Conservation (phyloP, 2,113 vertebrate species). For the Grammomys dolichurus region DNA sequence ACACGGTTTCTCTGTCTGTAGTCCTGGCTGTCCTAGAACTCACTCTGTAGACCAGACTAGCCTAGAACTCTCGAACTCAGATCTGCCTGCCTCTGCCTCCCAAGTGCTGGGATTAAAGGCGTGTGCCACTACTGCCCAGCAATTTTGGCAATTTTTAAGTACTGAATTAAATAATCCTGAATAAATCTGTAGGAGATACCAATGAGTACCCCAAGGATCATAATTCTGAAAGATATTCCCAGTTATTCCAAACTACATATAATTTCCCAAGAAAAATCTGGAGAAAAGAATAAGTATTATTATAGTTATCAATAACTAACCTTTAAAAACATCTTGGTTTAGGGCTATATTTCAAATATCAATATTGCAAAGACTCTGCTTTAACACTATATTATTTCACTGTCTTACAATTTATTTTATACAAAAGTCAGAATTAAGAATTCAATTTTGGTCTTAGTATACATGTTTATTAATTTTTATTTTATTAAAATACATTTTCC, state of each 20-base stretch:
- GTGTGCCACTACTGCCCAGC: too few species aligned
- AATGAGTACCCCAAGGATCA: not conserved
- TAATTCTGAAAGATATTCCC: not conserved
- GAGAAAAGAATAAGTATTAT: not conserved
- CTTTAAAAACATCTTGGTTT: not conserved
- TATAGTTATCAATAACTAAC: slow-evolving; percentile 1
- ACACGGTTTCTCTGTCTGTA: too few species aligned
- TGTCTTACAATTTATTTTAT: slow-evolving; percentile 22
- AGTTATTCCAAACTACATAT: not conserved
- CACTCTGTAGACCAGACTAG: too few species aligned
- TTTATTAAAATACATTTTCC: not conserved
- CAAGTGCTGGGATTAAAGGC: too few species aligned
- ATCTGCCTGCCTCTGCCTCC: too few species aligned
- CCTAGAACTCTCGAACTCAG: too few species aligned
- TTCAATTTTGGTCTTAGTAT: not conserved
- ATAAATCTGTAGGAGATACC: not conserved
- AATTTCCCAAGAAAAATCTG: not conserved
- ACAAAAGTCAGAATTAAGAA: not conserved
- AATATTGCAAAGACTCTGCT: not conserved
- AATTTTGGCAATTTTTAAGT: slow-evolving; percentile 26
- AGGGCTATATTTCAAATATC: not conserved
- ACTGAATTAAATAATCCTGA: not conserved
- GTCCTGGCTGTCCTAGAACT: too few species aligned
- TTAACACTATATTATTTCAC: not conserved
- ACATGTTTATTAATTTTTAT: not conserved